A percentile compares a stretch with the other conserved stretches of the same genome.
These are phyloP conservation scores for Pecten maximus DNA, from an alignment of 2,888 invertebrate genomes.

Conservation along the genomic window DNA sequence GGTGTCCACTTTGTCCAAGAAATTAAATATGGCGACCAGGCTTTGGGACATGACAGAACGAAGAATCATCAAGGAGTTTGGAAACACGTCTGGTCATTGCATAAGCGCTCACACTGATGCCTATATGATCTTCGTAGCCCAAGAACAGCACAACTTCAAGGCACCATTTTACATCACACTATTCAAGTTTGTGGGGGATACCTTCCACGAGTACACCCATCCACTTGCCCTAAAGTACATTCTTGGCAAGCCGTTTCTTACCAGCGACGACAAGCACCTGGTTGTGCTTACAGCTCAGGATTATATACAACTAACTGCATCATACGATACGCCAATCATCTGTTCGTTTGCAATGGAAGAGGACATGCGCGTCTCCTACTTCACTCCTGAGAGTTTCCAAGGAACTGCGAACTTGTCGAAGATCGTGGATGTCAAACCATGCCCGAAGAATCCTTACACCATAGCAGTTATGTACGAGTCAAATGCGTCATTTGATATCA, in stretches of 20 bases:
- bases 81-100: slow-evolving; percentile 74
- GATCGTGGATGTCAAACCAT: slow-evolving; percentile 75
- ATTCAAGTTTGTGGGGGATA: slow-evolving; percentile 67
- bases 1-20: slow-evolving; percentile 70
- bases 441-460: slow-evolving; percentile 63
- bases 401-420: slow-evolving; percentile 72
- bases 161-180: slow-evolving; percentile 73
- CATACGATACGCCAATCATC: slow-evolving; percentile 75
- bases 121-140: slow-evolving; percentile 72
- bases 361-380: slow-evolving; percentile 69
- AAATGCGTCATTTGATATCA: slow-evolving; percentile 51
- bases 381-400: slow-evolving; percentile 75
- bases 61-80: slow-evolving; percentile 78
- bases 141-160: slow-evolving; percentile 67
- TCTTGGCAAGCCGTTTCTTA: slow-evolving; percentile 75
- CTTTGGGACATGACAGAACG: slow-evolving; percentile 79
- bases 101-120: slow-evolving; percentile 65
- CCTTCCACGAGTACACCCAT: slow-evolving; percentile 67
- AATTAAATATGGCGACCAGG: slow-evolving; percentile 71
- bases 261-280: slow-evolving; percentile 76
- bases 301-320: slow-evolving; percentile 66
- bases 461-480: slow-evolving; percentile 74
- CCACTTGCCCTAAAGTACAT: slow-evolving; percentile 70
- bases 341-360: slow-evolving; percentile 73
- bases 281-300: slow-evolving; percentile 78